Evolutionary conservation across 2,888 invertebrate species (phyloP), one percentile per base, ranked within the genome.

Genomic region (Caenorhabditis auriculariae): DNA sequence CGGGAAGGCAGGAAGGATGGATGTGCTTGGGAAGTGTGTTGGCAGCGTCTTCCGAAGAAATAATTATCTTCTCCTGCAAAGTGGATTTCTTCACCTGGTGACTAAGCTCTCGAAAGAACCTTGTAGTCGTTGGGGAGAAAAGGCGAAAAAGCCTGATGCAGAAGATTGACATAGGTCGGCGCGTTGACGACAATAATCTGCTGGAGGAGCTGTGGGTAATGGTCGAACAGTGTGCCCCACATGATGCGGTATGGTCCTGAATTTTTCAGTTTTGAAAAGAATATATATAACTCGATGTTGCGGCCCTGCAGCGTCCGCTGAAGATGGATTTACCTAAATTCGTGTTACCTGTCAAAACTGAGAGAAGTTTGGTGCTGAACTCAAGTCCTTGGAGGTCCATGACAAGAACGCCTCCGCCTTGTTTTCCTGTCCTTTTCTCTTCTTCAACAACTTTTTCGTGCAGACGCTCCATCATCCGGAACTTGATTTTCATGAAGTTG

Each of bases 211-310:
- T 79, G 73, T 5, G 75, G 78, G 46, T 80, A 80, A 46, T 79
- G 79, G 45, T 79, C 80, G 57, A 78, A 71, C 4, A 80, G 58
- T 6, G 77, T 79, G 23, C 78, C 80, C 80, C 80, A 80, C 66
- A 80, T 69, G 35, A 80, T 76, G 19, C 78, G 72, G 46, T 77
- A 80, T 0, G 80, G 75, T 24, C 80, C 77, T 74, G 54, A 19
- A 58, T n/a, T n/a, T n/a, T n/a, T n/a, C 21, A 26, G 19, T 19
- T n/a, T 17, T 23, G 39, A n/a, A 21, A 17, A 9, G 35, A 9
- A 15, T 12, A 35, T 35, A 15, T 15, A 35, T 35, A 12, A 12
- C 15, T 9, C 9, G 15, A 35, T 9, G 9, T 35, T 35, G 9
- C 9, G 15, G 15, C 9, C 15, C 9, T 35, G 9, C 15, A 15